phyloP scores from a whole-genome alignment of 2,888 invertebrate species.

The Standfussiana lucernea region DNA sequence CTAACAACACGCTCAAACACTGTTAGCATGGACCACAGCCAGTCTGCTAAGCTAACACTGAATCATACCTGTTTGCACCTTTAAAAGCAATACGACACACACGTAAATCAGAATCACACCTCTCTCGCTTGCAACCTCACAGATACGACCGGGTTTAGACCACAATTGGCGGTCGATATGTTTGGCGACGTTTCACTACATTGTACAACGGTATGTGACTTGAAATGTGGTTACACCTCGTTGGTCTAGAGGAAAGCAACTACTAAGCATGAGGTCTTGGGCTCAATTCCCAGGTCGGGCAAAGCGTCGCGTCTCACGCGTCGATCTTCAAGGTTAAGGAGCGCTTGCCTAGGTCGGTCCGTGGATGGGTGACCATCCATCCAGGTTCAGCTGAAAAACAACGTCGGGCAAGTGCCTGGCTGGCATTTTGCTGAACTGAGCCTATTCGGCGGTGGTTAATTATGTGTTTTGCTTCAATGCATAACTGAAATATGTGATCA shows the following conservation, averaged over 20 bases:
- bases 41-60: conserved; percentile 31
- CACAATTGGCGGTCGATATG: conserved; percentile 25
- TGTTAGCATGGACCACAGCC: conserved; percentile 9
- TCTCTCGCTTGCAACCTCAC: conserved; percentile 19
- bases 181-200: conserved; percentile 14
- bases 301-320: too few species aligned
- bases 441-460: background rate
- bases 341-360: background rate
- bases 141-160: conserved; percentile 9
- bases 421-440: too few species aligned
- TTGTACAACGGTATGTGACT: background rate
- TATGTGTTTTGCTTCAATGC: background rate
- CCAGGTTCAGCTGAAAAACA: too few species aligned
- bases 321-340: background rate
- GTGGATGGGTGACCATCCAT: background rate
- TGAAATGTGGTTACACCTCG: too few species aligned
- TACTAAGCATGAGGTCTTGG: too few species aligned
- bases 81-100: conserved; percentile 42
- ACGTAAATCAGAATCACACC: conserved; percentile 50
- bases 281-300: too few species aligned
- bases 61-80: conserved; percentile 20
- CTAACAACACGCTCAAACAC: background rate
- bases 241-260: too few species aligned
- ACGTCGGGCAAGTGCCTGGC: too few species aligned
- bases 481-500: background rate